Conservation (phyloP, 2,113 vertebrate genomes). For the Paramormyrops kingsleyae region DNA sequence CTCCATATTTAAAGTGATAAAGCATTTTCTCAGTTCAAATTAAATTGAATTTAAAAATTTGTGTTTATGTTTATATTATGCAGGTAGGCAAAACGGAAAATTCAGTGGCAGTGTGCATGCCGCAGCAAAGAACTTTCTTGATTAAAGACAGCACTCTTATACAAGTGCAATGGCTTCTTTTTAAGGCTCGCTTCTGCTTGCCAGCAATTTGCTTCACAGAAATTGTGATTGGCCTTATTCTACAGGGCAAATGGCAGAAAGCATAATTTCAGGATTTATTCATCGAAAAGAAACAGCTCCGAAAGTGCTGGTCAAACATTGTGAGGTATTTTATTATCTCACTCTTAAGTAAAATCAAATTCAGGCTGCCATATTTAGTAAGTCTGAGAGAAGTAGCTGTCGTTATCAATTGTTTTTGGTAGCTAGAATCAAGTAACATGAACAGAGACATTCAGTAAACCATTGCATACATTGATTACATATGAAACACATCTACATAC, state of each 20-base stretch:
- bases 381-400: neutral
- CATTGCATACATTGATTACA: neutral
- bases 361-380: neutral
- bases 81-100: neutral
- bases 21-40: neutral
- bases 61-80: neutral
- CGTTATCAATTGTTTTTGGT: neutral
- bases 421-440: neutral
- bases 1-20: neutral
- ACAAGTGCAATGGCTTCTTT: neutral
- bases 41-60: neutral
- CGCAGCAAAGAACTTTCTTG: neutral
- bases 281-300: neutral
- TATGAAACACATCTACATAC: neutral
- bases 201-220: neutral
- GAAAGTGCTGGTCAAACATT: neutral
- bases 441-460: neutral
- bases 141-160: neutral
- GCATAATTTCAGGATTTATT: neutral
- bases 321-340: neutral
- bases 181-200: neutral
- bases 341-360: neutral
- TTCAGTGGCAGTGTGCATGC: neutral
- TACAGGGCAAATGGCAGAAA: neutral
- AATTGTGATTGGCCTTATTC: conserved; percentile 6